phyloP scores from a whole-genome alignment of 2,797 vertebrate species.

The Crenuchus spilurus region DNA sequence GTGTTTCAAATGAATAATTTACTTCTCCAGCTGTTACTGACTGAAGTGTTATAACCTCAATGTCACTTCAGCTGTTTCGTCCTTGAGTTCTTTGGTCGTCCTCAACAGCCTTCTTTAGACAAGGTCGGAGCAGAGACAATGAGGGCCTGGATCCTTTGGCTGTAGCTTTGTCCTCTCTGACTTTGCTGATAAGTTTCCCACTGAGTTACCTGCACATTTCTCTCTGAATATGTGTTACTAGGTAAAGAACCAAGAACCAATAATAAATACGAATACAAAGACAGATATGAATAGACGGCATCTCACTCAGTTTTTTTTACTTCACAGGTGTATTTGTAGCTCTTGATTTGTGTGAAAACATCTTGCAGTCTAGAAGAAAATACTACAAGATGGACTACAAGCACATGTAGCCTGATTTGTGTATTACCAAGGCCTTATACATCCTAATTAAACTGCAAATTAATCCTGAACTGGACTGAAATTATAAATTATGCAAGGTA shows the following conservation, averaged over 20 bases:
- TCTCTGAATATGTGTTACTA: background rate
- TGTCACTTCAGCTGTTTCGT: constrained; percentile 21
- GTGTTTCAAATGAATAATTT: constrained; percentile 31
- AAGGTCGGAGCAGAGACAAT: constrained; percentile 11
- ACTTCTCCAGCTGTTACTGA: constrained; percentile 28
- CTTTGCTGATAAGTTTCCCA: background rate
- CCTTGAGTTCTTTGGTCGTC: constrained; percentile 27
- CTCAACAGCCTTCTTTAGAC: background rate
- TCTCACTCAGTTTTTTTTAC: too few species aligned
- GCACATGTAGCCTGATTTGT: too few species aligned
- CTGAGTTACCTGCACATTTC: background rate
- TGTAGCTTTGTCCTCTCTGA: background rate
- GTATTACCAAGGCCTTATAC: too few species aligned
- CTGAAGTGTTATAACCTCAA: constrained; percentile 16
- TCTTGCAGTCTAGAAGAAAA: too few species aligned
- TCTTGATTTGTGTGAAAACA: too few species aligned
- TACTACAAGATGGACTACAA: too few species aligned
- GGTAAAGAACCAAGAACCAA: background rate
- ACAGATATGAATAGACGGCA: background rate
- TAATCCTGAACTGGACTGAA: too few species aligned
- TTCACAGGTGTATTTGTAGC: too few species aligned
- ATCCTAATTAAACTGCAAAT: too few species aligned
- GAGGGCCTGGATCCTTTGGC: background rate
- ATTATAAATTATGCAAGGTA: too few species aligned
- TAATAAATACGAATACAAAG: background rate